Base-by-base conservation (phyloP, 2,797 vertebrate species). In the Vespertilio murinus region DNA sequence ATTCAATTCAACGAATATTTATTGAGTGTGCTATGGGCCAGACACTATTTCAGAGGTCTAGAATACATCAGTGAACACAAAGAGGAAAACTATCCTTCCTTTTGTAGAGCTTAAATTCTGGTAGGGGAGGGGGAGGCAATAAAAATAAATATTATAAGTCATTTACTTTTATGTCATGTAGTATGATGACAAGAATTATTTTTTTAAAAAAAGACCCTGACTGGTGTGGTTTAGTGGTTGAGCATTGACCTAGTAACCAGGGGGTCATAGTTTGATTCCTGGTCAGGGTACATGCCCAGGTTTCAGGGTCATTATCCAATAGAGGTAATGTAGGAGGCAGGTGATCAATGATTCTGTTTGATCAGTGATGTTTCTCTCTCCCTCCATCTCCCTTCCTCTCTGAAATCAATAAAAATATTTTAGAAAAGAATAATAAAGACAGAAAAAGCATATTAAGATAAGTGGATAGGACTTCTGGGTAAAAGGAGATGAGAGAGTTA, bases 1-100 rank as follows among this genome's bases (percentile, higher is more conserved):
- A 12, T 52, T 73, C 56, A 82, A 74, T 71, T 81, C 28, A 33
- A n/a, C 65, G 91, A 35, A 80, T 85, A 89, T 89, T 95, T 90
- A 67, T 28, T 80, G 25, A 49, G 11, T 59, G 4, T 71, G 38
- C 65, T 65, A 11, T 89, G 38, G 61, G 22, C 30, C 40, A 74
- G 67, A 74, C 23, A 74, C 30, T 69, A 3, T 86, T 85, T 88
- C 78, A 87, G n/a, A 54, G 23, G 10, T 30, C 40, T 83, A 75
- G 56, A 71, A 52, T 38, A 42, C 33, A 88, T 40, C 33, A 42
- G 17, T 38, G 79, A 84, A 54, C 23, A 80, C 73, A 91, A 67
- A 77, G 40, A 90, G 40, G n/a, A 71, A 42, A 74, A n/a, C 17
- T 17, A 20, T 20, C 8, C 14, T 81, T 80, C 47, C 10, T 95